These are phyloP conservation scores for Sapayoa aenigma DNA, from an alignment of 2,113 vertebrate genomes.

Conservation along the genomic window DNA sequence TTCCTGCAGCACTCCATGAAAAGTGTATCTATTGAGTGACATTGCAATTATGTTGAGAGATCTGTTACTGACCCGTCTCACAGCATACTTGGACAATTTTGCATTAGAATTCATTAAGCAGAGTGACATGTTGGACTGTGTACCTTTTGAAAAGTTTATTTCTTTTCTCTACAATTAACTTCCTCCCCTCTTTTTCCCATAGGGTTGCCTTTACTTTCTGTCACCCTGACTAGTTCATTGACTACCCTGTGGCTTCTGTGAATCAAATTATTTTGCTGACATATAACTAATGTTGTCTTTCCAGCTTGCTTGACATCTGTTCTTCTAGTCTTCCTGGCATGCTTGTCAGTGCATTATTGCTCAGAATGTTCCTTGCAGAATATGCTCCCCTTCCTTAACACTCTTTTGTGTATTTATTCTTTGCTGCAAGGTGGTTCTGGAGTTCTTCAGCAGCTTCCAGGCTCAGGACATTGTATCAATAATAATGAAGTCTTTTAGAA, in stretches of 20 bases:
- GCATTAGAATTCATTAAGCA: background rate
- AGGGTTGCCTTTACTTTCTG: background rate
- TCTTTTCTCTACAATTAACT: background rate
- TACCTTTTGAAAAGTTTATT: background rate
- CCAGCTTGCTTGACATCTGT: background rate
- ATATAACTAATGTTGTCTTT: background rate
- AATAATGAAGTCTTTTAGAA: background rate
- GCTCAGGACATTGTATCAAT: background rate
- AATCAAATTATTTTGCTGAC: background rate
- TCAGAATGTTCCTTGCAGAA: background rate
- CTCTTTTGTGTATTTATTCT: background rate
- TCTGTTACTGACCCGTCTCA: background rate
- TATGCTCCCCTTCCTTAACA: background rate
- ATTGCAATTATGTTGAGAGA: background rate
- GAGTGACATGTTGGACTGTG: background rate
- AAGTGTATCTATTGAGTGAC: background rate
- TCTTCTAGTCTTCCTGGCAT: background rate
- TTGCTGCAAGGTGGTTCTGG: background rate
- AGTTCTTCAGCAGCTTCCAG: background rate
- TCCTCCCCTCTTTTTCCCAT: background rate
- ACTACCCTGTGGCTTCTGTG: background rate
- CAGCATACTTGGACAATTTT: background rate
- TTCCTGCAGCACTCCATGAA: background rate
- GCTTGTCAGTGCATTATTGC: background rate
- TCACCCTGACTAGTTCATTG: background rate